Evolutionary conservation across 2,888 invertebrate genomes (phyloP).

Genomic region (Camponotus fellah): DNA sequence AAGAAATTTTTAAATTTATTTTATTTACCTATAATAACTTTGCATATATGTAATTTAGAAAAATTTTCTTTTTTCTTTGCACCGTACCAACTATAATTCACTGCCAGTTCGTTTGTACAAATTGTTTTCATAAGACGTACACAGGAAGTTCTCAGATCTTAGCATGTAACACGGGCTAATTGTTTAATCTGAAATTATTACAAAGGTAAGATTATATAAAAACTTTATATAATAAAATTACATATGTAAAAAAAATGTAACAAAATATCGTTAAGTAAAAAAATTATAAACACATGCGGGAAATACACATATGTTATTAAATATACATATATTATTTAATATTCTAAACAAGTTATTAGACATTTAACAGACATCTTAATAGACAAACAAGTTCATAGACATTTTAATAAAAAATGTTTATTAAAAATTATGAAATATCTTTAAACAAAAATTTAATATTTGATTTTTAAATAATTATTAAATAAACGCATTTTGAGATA

Average conservation of each 20-base stretch:
- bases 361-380: too few relatives aligned
- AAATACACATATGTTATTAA: not conserved
- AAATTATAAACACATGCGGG: not conserved
- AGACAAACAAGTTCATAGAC: too few relatives aligned
- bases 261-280: not conserved
- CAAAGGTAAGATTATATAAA: not conserved
- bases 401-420: not conserved
- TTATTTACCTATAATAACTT: slow-evolving; percentile 2
- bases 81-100: not conserved
- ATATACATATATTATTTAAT: not conserved
- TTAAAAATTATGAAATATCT: not conserved
- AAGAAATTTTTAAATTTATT: not conserved
- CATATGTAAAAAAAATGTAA: not conserved
- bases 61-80: slow-evolving; percentile 15
- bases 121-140: not conserved
- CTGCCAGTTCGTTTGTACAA: not conserved
- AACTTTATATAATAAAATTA: too few relatives aligned
- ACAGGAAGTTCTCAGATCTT: not conserved
- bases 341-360: not conserved
- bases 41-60: slow-evolving; percentile 3
- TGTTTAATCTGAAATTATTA: not conserved
- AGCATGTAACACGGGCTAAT: not conserved
- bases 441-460: not conserved
- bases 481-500: not conserved
- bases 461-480: not conserved